Percentiles rank a stretch among this genome's conserved stretches.
These are phyloP conservation scores for Melinopterus prodromus DNA, from an alignment of 2,888 invertebrate species.

Conservation along the genomic window DNA sequence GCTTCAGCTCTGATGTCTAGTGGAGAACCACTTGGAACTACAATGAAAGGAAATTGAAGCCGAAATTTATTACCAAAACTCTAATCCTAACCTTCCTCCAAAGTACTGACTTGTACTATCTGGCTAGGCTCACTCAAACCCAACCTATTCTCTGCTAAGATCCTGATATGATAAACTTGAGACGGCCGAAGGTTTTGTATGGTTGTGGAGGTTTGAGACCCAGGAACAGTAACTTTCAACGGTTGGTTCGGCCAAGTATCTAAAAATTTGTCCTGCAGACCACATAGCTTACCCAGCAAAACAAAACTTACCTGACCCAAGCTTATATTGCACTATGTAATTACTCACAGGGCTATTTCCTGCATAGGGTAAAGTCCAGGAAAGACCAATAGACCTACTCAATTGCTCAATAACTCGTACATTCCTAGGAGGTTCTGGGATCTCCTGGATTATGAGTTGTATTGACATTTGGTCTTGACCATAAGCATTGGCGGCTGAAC, in stretches of 20 bases:
- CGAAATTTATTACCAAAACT: constrained; percentile 12
- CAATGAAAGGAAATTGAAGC: constrained; percentile 39
- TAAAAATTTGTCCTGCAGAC: constrained; percentile 48
- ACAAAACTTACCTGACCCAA: constrained; percentile 71
- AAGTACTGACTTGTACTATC: constrained; percentile 84
- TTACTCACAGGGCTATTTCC: constrained; percentile 89
- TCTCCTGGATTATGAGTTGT: constrained; percentile 89
- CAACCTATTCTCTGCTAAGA: constrained; percentile 88
- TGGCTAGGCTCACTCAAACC: constrained; percentile 89
- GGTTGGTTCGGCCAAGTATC: constrained; percentile 86
- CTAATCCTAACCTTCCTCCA: constrained; percentile 74
- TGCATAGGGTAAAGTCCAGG: constrained; percentile 90
- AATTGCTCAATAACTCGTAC: constrained; percentile 85
- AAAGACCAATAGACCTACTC: constrained; percentile 83
- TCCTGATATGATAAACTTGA: constrained; percentile 86
- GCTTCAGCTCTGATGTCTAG: constrained; percentile 83
- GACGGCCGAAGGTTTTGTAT: constrained; percentile 86
- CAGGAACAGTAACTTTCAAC: constrained; percentile 81
- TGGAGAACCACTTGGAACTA: constrained; percentile 83
- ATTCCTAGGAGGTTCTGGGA: constrained; percentile 89
- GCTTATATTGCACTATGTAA: constrained; percentile 90
- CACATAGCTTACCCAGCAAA: background rate
- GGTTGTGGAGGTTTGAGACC: constrained; percentile 82
- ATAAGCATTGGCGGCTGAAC: constrained; percentile 87
- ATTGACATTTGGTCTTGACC: constrained; percentile 92